These are phyloP conservation scores for Platycnemis pennipes DNA, from an alignment of 2,888 invertebrate species.

Conservation along the genomic window DNA sequence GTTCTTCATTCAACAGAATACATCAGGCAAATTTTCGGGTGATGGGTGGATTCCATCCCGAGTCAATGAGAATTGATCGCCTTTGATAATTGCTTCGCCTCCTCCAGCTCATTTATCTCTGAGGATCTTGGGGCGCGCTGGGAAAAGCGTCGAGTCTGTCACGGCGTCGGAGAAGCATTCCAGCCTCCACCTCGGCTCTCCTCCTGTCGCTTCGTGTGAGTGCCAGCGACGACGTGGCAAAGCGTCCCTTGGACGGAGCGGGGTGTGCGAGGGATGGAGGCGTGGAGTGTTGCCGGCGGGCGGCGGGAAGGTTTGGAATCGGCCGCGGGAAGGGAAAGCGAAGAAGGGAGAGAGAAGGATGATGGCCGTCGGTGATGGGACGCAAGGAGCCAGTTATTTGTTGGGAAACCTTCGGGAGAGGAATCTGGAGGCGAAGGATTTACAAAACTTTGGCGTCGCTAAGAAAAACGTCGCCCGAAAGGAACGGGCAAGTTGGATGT, in stretches of 20 bases:
- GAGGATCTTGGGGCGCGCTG: neutral
- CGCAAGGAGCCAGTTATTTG: neutral
- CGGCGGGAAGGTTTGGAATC: no score
- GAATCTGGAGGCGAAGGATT: neutral
- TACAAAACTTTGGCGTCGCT: conserved; percentile 1
- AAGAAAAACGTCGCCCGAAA: neutral
- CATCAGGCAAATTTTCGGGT: no score
- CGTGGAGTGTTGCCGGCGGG: neutral
- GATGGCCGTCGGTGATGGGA: no score
- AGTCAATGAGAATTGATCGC: neutral
- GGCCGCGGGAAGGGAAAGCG: neutral
- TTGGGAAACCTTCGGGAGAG: neutral
- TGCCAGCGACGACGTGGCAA: neutral
- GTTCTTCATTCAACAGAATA: no score
- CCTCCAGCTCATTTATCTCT: neutral
- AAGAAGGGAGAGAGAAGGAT: neutral
- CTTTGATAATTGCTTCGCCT: neutral
- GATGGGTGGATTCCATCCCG: no score
- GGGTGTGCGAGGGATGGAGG: neutral
- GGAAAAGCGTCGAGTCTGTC: neutral
- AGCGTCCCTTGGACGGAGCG: neutral
- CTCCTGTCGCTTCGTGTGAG: neutral
- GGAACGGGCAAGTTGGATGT: neutral
- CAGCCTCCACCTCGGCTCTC: neutral
- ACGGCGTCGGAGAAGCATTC: neutral